Evolutionary conservation across 2,797 vertebrate species (phyloP).

Genomic region (Hoplostethus atlanticus): DNA sequence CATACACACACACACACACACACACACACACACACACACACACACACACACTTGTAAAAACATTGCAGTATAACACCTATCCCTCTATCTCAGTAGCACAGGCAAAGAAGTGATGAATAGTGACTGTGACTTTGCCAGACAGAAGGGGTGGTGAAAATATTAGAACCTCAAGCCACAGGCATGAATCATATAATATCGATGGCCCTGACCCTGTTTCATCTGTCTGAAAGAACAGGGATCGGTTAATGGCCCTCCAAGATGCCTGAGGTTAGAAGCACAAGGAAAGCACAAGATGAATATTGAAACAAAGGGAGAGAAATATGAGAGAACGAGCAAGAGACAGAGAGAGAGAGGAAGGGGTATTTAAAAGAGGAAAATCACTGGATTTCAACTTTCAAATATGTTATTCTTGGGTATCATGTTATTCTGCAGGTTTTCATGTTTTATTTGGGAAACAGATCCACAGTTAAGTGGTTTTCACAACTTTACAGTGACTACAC

Average conservation of each 20-base stretch:
- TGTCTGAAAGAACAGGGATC: slow-evolving; percentile 55
- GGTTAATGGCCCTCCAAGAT: slow-evolving; percentile 60
- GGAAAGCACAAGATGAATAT: slow-evolving; percentile 55
- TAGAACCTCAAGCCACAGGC: slow-evolving; percentile 69
- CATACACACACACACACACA: slow-evolving; percentile 16
- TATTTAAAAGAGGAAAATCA: slow-evolving; percentile 14
- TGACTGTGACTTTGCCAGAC: slow-evolving; percentile 64
- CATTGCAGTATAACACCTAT: slow-evolving; percentile 38
- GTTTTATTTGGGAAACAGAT: neutral
- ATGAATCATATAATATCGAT: slow-evolving; percentile 71
- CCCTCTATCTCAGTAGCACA: slow-evolving; percentile 46
- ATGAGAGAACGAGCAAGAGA: neutral
- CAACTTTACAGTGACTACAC: neutral
- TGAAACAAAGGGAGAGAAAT: slow-evolving; percentile 27
- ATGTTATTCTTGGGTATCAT: neutral
- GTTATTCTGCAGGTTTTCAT: slow-evolving; percentile 3
- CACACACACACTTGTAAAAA: slow-evolving; percentile 34
- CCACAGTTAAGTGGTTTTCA: neutral
- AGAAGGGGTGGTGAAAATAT: slow-evolving; percentile 66
- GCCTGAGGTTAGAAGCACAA: slow-evolving; percentile 51
- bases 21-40: slow-evolving; percentile 5
- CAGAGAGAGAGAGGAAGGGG: neutral
- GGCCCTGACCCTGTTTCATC: slow-evolving; percentile 65
- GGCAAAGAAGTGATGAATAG: slow-evolving; percentile 69
- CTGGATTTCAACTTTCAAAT: slow-evolving; percentile 18